Evolutionary conservation across 2,888 invertebrate genomes (phyloP), one percentile per base, ranked within the genome.

Genomic region (Parnassius smintheus): DNA sequence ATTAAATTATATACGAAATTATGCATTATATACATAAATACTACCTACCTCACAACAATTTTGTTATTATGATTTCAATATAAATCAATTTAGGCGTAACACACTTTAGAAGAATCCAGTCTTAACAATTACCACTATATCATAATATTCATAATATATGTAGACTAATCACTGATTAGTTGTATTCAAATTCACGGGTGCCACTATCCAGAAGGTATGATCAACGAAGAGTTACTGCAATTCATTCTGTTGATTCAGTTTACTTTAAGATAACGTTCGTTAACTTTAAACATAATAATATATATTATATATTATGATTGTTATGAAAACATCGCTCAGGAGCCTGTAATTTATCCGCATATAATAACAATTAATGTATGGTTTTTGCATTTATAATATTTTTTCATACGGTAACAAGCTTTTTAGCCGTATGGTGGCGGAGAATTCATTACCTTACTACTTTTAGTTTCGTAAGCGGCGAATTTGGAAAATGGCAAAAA

Each of bases 181-280:
- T 41, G 7, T 46, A 11, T 42, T 0, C 42, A n/a, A 56, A 50
- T 44, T 44, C 18, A 45, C 9, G 41, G 44, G 41, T 46, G 52
- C 59, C 41, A 54, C 64, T 56, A 48, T 57, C 59, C 53, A 45
- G 49, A 44, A 53, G 42, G 56, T 49, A 56, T 25, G 60, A 56
- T 58, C 59, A 13, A 51, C 62, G 50, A 64, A 57, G 50, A 56
- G 52, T 60, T 53, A 70, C 69, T 70, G 67, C 68, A 49, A 53
- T 49, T 54, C 35, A 57, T 61, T 59, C 59, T 59, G 50, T 58
- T 58, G 62, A 65, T 60, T 65, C 59, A 44, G 64, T 65, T 60
- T 60, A 70, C 68, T 69, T 69, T 69, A 67, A 68, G 67, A 70
- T 70, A 65, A 65, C 59, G 60, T 25, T 44, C 62, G 62, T 59